phyloP scores from a whole-genome alignment of 92 coral and sea anemone species.

The Virgularia gustaviana region DNA sequence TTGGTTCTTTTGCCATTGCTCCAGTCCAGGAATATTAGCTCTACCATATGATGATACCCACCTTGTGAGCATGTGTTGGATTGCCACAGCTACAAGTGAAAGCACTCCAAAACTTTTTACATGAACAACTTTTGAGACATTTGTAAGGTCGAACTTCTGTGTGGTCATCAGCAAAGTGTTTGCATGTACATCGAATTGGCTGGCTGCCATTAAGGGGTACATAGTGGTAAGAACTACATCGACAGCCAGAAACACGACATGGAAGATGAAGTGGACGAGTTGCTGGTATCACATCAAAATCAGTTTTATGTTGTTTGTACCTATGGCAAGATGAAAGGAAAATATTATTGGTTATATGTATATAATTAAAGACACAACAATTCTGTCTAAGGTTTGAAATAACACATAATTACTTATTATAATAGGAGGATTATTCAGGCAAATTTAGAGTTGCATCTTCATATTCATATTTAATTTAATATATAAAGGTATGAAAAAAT shows the following conservation, averaged over 20 bases:
- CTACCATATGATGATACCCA: background rate
- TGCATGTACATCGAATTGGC: conserved; percentile 98
- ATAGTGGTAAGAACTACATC: conserved; percentile 75
- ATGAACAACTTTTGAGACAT: conserved; percentile 81
- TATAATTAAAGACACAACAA: background rate
- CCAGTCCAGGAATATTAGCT: background rate
- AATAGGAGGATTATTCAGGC: too few species aligned
- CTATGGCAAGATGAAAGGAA: conserved; percentile 48
- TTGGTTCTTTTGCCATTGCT: background rate
- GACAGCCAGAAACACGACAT: conserved; percentile 73
- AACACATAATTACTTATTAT: too few species aligned
- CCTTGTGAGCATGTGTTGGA: conserved; percentile 91
- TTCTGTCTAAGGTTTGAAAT: too few species aligned
- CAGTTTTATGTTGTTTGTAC: conserved; percentile 90
- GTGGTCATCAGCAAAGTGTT: conserved; percentile 87
- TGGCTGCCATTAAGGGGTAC: conserved; percentile 91
- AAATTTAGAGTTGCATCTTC: too few species aligned
- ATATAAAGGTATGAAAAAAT: too few species aligned
- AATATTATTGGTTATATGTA: too few species aligned
- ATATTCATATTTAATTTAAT: too few species aligned
- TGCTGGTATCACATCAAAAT: conserved; percentile 69
- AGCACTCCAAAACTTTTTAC: conserved; percentile 78
- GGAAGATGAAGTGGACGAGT: conserved; percentile 84
- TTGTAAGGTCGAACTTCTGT: conserved; percentile 75
- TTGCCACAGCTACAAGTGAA: conserved; percentile 94